Conservation (phyloP, 2,113 vertebrate genomes). For the Chroicocephalus ridibundus region DNA sequence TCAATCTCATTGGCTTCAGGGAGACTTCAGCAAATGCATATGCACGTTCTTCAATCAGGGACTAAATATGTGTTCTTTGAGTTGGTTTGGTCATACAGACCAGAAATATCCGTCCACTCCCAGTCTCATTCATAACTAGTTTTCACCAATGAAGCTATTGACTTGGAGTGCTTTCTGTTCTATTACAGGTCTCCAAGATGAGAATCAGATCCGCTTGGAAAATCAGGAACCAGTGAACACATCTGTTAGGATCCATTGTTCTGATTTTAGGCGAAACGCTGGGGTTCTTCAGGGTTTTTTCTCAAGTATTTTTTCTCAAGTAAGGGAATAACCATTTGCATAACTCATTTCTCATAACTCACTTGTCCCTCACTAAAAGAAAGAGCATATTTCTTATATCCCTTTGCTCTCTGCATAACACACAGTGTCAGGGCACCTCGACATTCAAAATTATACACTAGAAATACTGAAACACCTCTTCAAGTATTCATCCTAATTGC, state of each 20-base stretch:
- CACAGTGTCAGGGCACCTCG: neutral
- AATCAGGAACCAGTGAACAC: neutral
- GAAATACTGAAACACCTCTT: neutral
- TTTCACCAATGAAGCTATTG: neutral
- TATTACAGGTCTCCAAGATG: neutral
- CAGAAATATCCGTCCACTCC: neutral
- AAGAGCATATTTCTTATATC: neutral
- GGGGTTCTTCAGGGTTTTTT: neutral
- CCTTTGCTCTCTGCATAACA: neutral
- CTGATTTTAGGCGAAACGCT: neutral
- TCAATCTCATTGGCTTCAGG: conserved; percentile 19
- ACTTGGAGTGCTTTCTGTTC: neutral
- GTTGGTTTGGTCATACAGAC: neutral
- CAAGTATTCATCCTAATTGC: neutral
- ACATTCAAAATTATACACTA: neutral
- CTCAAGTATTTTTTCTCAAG: neutral
- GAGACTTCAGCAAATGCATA: conserved; percentile 13
- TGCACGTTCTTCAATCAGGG: neutral
- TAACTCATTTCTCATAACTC: neutral
- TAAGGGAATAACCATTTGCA: neutral
- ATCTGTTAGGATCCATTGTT: neutral
- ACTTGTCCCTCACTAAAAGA: neutral
- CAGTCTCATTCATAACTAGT: neutral
- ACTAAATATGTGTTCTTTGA: neutral
- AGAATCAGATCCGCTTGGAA: neutral